A percentile compares a stretch with the other conserved stretches of the same genome.
These are phyloP conservation scores for Blera fallax DNA, from an alignment of 2,888 invertebrate genomes.

Conservation along the genomic window DNA sequence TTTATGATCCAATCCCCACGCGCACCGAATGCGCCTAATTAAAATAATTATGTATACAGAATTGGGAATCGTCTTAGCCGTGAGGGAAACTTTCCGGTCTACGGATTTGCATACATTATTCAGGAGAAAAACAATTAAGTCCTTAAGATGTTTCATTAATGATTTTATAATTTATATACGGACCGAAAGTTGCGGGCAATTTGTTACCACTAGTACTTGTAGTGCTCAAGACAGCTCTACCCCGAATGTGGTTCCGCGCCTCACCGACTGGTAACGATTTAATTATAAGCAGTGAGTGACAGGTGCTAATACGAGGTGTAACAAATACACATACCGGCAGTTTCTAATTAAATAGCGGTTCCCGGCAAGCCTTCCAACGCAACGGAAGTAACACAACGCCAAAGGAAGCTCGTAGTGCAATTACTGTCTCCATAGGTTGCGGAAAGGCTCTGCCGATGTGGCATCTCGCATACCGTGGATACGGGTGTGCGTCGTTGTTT, in stretches of 20 bases:
- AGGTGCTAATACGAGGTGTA: constrained; percentile 12
- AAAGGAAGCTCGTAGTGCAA: background rate
- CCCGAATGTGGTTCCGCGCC: background rate
- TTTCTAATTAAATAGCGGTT: constrained; percentile 19
- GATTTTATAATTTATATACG: constrained; percentile 17
- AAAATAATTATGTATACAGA: background rate
- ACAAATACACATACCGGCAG: background rate
- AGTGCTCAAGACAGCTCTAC: background rate
- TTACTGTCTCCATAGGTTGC: background rate
- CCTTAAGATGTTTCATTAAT: constrained; percentile 20
- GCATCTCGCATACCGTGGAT: background rate
- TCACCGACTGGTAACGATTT: background rate
- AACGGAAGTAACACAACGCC: background rate
- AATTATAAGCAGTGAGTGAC: constrained; percentile 12
- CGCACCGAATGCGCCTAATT: background rate
- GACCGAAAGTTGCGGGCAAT: constrained; percentile 2
- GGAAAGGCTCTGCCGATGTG: background rate
- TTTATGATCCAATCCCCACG: background rate
- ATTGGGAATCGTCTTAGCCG: background rate
- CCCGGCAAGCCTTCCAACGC: background rate
- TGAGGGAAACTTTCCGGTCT: constrained; percentile 5
- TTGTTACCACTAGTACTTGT: background rate
- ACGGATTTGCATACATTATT: constrained; percentile 21
- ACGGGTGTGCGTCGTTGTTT: background rate
- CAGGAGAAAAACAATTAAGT: constrained; percentile 15